Evolutionary conservation across 2,797 vertebrate species (phyloP), one percentile per base, ranked within the genome.

Genomic region (Brachyrhaphis roseni): DNA sequence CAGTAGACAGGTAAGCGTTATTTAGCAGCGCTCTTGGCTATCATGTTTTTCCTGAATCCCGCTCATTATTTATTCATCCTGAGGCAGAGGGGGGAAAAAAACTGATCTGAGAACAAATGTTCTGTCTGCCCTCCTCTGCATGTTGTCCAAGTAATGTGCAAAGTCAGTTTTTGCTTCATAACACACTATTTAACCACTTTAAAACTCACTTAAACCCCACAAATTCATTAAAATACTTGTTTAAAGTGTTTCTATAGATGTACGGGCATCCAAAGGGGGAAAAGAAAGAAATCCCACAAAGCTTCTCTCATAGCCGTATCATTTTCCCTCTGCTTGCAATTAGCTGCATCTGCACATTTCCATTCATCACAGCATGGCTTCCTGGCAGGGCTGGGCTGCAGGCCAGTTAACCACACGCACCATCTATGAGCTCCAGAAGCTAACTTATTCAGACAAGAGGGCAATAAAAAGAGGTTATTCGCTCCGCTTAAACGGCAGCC

Each of bases 291-390:
- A 68, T 73, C 76, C 28, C 80, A 74, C 57, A 7, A 70, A 78
- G 46, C 74, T 49, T 74, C n/a, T 76, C 70, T 80, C 72, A 62
- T 72, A 53, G 36, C 68, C n/a, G 2, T 45, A 45, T 71, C 41
- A 31, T 5, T 51, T 74, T 68, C 71, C 51, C 31, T 46, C 31
- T 76, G 74, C 57, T 70, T 80, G 74, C 78, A 90, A 84, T 89
- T 87, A 86, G 75, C 80, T 79, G 53, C 87, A 86, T 82, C 66
- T 85, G 78, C 80, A 88, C 77, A 81, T 76, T 85, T 72, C 47
- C 79, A 80, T 89, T 89, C 80, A 86, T 90, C 76, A 82, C 78
- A 80, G 75, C 75, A 49, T 77, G 51, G 59, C 84, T 87, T 88
- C 76, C 88, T 88, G 84, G 68, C 75, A 84, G 82, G 72, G 73